A percentile compares a stretch with the other conserved stretches of the same genome.
Conservation (phyloP, 2,888 invertebrate genomes). For the Sialis fuliginosa region DNA sequence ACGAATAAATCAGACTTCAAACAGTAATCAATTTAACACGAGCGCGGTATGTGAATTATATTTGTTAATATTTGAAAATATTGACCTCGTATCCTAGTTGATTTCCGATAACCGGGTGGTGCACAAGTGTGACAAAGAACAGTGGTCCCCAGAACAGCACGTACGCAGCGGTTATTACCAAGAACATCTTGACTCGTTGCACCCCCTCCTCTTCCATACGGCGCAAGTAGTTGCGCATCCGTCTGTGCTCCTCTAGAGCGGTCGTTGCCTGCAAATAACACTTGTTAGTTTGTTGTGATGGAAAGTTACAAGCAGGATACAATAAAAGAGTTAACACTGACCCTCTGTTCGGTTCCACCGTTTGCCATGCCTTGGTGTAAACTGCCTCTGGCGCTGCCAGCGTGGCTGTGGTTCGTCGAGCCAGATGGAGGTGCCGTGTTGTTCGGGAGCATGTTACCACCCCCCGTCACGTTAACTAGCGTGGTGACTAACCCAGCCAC, state of each 20-base stretch:
- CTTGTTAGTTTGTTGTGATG: too few relatives aligned
- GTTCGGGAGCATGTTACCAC: slow-evolving; percentile 8
- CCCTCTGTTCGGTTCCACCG: not conserved
- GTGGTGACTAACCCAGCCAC: slow-evolving; percentile 70
- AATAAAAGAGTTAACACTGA: not conserved
- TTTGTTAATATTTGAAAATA: not conserved
- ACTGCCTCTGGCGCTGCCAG: not conserved
- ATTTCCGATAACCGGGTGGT: slow-evolving; percentile 54
- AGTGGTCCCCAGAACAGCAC: slow-evolving; percentile 82
- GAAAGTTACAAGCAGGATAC: too few relatives aligned
- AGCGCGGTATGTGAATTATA: not conserved
- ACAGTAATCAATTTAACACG: not conserved
- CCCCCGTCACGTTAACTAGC: slow-evolving; percentile 62
- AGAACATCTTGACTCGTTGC: slow-evolving; percentile 68
- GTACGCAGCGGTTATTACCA: slow-evolving; percentile 69
- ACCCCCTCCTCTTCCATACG: slow-evolving; percentile 67
- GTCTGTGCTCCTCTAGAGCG: slow-evolving; percentile 48
- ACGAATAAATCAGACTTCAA: not conserved
- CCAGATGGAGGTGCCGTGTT: not conserved
- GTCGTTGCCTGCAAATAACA: slow-evolving; percentile 24
- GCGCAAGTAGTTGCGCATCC: slow-evolving; percentile 58
- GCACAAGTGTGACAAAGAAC: slow-evolving; percentile 66
- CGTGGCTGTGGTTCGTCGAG: not conserved
- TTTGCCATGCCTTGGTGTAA: not conserved
- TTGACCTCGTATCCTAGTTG: slow-evolving; percentile 57